phyloP scores from a whole-genome alignment of 2,113 vertebrate species.

The Pogona vitticeps region DNA sequence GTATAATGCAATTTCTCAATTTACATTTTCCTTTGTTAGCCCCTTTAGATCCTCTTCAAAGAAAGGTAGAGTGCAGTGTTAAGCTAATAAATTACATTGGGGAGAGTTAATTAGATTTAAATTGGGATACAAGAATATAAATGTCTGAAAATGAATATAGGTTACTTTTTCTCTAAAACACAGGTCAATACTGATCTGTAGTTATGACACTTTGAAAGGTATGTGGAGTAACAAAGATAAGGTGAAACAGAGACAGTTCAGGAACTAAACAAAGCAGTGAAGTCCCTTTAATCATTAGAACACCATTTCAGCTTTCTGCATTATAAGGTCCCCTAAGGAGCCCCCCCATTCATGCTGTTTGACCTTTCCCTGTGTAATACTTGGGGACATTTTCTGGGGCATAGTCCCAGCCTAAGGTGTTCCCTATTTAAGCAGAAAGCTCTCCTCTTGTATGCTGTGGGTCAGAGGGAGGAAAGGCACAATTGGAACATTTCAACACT shows the following conservation, averaged over 20 bases:
- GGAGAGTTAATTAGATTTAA: no score
- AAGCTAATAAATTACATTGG: neutral
- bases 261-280: neutral
- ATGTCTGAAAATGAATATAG: neutral
- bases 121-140: neutral
- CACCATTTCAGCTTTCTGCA: neutral
- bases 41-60: neutral
- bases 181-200: neutral
- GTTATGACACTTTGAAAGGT: neutral
- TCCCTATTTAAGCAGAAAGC: neutral
- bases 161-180: neutral
- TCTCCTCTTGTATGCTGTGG: neutral
- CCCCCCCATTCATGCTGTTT: constrained; percentile 14
- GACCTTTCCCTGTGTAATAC: neutral
- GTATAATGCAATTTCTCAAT: neutral
- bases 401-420: neutral
- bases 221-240: neutral
- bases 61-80: neutral
- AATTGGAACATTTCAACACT: neutral
- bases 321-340: neutral
- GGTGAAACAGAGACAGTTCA: neutral
- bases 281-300: neutral
- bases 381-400: neutral
- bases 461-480: neutral
- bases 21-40: neutral